A percentile compares a stretch with the other conserved stretches of the same genome.
Conservation (phyloP, 2,797 vertebrate genomes). For the Macropus fuliginosus region DNA sequence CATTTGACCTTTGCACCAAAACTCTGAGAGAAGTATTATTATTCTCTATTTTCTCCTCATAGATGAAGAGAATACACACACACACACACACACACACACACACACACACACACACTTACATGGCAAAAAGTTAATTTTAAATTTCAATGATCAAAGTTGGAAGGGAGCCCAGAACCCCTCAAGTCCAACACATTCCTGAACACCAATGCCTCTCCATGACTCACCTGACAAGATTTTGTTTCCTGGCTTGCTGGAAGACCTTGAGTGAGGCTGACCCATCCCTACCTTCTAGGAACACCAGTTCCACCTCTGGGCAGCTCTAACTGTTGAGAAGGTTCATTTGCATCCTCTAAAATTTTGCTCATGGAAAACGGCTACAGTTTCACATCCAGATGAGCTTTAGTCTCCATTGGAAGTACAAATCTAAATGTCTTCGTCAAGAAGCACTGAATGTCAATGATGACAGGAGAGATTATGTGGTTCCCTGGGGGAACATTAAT, state of each 20-base stretch:
- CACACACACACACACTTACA: no score
- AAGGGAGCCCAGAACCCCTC: neutral
- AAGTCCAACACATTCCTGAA: no score
- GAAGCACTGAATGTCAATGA: neutral
- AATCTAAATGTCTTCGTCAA: neutral
- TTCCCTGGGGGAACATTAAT: no score
- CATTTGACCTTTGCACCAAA: neutral
- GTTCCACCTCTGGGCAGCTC: neutral
- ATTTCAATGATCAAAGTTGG: neutral
- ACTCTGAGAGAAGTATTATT: neutral
- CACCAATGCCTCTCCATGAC: neutral
- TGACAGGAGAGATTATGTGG: no score
- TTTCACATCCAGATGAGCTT: neutral
- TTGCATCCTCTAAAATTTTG: no score
- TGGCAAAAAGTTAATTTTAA: no score
- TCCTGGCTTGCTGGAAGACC: neutral
- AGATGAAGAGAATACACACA: neutral
- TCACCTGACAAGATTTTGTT: neutral
- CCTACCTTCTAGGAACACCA: neutral
- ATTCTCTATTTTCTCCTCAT: neutral
- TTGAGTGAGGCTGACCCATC: neutral
- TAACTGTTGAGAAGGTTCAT: neutral
- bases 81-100: neutral
- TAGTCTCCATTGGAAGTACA: neutral
- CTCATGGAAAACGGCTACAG: neutral